phyloP scores from a whole-genome alignment of 2,797 vertebrate species.

The Hypotaenidia okinawae region DNA sequence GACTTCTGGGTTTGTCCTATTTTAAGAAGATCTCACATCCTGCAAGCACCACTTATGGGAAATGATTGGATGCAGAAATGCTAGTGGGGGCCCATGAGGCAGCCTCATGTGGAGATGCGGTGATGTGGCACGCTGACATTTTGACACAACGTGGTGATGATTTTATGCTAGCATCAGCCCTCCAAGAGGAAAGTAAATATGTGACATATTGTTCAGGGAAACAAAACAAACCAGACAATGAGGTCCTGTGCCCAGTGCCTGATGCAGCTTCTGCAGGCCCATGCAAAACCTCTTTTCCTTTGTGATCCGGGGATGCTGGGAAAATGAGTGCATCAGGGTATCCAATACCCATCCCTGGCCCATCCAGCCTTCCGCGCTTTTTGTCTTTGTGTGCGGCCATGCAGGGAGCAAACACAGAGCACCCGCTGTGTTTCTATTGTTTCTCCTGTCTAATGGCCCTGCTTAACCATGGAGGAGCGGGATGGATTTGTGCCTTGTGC shows the following conservation, averaged over 20 bases:
- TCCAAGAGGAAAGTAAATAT: constrained; percentile 64
- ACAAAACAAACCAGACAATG: constrained; percentile 69
- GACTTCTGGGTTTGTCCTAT: constrained; percentile 68
- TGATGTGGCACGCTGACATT: constrained; percentile 38
- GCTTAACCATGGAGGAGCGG: constrained; percentile 60
- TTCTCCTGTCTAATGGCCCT: constrained; percentile 69
- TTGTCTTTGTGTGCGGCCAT: constrained; percentile 65
- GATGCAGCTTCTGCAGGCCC: constrained; percentile 39
- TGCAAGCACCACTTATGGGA: constrained; percentile 51
- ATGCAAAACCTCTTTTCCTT: constrained; percentile 39
- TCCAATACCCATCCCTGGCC: constrained; percentile 50
- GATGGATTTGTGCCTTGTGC: constrained; percentile 53
- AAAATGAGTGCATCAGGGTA: constrained; percentile 52
- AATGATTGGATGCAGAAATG: constrained; percentile 55
- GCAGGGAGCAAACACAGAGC: constrained; percentile 61
- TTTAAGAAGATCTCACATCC: constrained; percentile 55
- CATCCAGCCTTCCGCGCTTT: constrained; percentile 50
- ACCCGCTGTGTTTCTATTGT: constrained; percentile 62
- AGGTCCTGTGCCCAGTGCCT: constrained; percentile 47
- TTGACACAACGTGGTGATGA: constrained; percentile 45
- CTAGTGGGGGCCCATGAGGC: constrained; percentile 23
- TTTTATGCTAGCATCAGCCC: constrained; percentile 45
- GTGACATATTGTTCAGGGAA: constrained; percentile 63
- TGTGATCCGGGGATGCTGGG: constrained; percentile 53
- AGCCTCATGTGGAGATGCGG: constrained; percentile 51